A percentile compares a stretch with the other conserved stretches of the same genome.
Evolutionary conservation across 1,140 invertebrate genomes (phyloP).

Genomic region (Oedothorax gibbosus): DNA sequence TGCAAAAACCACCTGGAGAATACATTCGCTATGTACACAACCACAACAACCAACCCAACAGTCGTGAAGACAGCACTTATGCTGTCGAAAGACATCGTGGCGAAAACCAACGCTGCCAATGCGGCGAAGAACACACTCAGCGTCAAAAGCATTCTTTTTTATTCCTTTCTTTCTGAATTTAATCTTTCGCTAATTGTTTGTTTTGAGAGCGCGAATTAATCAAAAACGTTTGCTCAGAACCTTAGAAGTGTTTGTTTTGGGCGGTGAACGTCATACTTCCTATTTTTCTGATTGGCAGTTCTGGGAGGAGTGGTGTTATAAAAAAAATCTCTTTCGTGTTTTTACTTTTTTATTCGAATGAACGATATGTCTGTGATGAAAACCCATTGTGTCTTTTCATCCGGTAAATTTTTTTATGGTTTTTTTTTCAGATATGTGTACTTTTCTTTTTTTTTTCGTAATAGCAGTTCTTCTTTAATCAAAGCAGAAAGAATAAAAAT

Average conservation of each 20-base stretch:
- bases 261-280: conserved; percentile 41
- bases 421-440: too few species aligned
- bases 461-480: too few species aligned
- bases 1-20: conserved; percentile 40
- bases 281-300: conserved; percentile 33
- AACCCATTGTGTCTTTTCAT: too few species aligned
- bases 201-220: not conserved
- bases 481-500: too few species aligned
- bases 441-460: too few species aligned
- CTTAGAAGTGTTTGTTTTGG: not conserved
- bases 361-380: too few species aligned
- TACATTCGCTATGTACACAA: conserved; percentile 45
- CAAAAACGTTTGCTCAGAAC: too few species aligned
- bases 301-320: conserved; percentile 8
- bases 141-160: conserved; percentile 14
- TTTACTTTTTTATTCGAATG: too few species aligned
- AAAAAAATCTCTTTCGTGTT: too few species aligned
- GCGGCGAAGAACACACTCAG: conserved; percentile 20
- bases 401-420: too few species aligned
- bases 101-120: not conserved
- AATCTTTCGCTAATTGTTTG: conserved; percentile 7
- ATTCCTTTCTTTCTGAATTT: not conserved
- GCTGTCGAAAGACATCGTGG: not conserved
- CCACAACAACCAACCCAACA: conserved; percentile 32
- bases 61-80: conserved; percentile 1